phyloP scores from a whole-genome alignment of 2,888 invertebrate genomes.

The Thymelicus lineola region DNA sequence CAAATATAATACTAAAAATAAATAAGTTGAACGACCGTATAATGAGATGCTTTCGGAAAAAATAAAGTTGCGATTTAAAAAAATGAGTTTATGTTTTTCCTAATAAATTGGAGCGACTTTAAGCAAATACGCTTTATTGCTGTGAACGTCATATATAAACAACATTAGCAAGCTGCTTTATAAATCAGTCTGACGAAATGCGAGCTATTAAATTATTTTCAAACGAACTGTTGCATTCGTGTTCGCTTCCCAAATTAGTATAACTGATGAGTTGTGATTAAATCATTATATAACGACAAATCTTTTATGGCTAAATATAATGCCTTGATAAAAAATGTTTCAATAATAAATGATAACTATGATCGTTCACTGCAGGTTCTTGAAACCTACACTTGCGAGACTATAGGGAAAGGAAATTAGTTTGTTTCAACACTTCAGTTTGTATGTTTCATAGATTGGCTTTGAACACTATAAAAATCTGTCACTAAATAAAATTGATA shows the following conservation, averaged over 20 bases:
- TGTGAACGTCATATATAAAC: conserved; percentile 15
- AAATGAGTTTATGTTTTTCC: conserved; percentile 50
- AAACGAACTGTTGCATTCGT: not conserved
- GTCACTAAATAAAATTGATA: too few species aligned
- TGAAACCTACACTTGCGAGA: too few species aligned
- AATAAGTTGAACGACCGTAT: conserved; percentile 60
- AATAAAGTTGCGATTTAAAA: conserved; percentile 17
- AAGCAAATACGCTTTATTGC: conserved; percentile 40
- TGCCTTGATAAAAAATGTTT: too few species aligned
- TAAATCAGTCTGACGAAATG: conserved; percentile 5
- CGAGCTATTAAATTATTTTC: not conserved
- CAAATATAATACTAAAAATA: conserved; percentile 44
- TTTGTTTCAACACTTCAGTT: too few species aligned
- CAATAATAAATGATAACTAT: too few species aligned
- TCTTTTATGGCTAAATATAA: too few species aligned
- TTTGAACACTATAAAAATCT: too few species aligned
- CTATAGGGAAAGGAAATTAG: too few species aligned
- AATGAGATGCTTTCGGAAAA: conserved; percentile 52
- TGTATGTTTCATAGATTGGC: too few species aligned
- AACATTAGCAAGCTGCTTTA: not conserved
- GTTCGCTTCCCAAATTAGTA: not conserved
- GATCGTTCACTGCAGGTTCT: too few species aligned
- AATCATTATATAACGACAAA: too few species aligned
- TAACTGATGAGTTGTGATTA: too few species aligned
- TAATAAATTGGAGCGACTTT: conserved; percentile 39